These are phyloP conservation scores for Brachionus rotundiformis DNA, from an alignment of 1,140 invertebrate species.

Conservation along the genomic window DNA sequence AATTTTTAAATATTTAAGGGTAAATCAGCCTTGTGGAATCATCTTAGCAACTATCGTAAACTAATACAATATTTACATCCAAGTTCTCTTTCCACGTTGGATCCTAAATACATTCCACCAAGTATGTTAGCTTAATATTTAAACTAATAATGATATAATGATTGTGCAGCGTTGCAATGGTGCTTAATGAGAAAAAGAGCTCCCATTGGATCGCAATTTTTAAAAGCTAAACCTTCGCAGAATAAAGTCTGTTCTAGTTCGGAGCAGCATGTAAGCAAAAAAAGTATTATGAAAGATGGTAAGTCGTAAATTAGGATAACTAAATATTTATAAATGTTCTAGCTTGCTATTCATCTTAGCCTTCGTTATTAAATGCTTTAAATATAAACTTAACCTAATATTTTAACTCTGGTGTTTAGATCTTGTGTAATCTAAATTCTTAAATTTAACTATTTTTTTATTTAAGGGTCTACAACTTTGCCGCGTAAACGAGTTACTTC, in stretches of 20 bases:
- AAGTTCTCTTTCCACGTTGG: not conserved
- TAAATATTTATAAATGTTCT: not conserved
- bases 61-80: conserved; percentile 33
- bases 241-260: not conserved
- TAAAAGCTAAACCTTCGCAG: not conserved
- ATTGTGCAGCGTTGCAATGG: conserved; percentile 26
- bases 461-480: not conserved
- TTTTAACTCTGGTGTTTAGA: not conserved
- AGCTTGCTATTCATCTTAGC: not conserved
- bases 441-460: not conserved
- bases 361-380: not conserved
- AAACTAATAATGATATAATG: not conserved
- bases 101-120: not conserved
- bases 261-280: conserved; percentile 4
- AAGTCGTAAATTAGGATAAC: not conserved
- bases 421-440: not conserved
- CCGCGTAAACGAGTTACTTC: conserved; percentile 26
- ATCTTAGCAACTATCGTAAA: conserved; percentile 52
- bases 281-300: not conserved
- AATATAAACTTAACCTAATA: not conserved
- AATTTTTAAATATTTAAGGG: conserved; percentile 47
- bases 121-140: not conserved
- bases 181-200: conserved; percentile 52
- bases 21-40: conserved; percentile 53
- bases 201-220: not conserved